Conservation (phyloP, 2,797 vertebrate species). For the Liasis olivaceus region DNA sequence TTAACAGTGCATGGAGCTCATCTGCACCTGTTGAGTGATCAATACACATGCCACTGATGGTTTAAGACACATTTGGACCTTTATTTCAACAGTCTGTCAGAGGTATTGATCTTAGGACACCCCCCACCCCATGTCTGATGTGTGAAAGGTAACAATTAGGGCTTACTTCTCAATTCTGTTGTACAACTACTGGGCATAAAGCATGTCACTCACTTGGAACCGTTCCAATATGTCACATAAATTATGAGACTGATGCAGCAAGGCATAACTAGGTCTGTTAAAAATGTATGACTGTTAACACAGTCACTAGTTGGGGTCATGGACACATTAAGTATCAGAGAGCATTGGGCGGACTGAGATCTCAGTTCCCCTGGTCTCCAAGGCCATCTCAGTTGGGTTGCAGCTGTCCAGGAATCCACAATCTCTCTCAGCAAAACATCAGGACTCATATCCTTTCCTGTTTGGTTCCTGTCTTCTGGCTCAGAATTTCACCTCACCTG, state of each 20-base stretch:
- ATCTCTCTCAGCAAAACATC: background rate
- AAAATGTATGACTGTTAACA: background rate
- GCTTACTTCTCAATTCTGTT: background rate
- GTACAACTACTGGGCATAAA: background rate
- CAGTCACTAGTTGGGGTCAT: background rate
- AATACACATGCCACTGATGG: background rate
- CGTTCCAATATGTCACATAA: background rate
- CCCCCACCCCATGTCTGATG: background rate
- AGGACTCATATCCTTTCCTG: background rate
- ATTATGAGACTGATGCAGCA: background rate
- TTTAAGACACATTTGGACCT: no score
- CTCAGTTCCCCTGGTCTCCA: background rate
- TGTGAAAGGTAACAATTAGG: background rate
- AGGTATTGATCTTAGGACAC: background rate
- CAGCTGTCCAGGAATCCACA: background rate
- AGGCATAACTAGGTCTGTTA: background rate
- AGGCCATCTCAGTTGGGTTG: background rate
- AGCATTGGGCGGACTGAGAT: background rate
- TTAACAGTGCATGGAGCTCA: slow-evolving; percentile 57
- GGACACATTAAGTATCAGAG: background rate
- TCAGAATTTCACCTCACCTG: background rate
- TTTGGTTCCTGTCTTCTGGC: background rate
- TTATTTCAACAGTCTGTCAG: background rate
- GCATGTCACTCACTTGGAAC: background rate
- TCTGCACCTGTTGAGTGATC: background rate